Evolutionary conservation across 2,888 invertebrate genomes (phyloP).

Genomic region (Cinara cedri): DNA sequence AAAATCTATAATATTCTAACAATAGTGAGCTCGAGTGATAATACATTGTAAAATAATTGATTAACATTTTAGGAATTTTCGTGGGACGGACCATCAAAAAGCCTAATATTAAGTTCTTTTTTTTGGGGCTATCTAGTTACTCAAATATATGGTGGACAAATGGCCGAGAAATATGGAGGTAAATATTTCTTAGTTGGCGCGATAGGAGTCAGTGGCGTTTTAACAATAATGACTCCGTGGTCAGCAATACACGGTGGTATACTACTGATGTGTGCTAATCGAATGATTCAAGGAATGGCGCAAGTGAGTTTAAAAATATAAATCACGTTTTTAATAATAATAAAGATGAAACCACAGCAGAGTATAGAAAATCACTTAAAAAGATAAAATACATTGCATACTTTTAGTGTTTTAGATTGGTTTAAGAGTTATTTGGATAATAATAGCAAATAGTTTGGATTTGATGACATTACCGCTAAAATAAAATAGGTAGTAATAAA

Average conservation of each 20-base stretch:
- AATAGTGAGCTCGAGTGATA: too few relatives aligned
- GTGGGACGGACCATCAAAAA: conserved; percentile 69
- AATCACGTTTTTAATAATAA: too few relatives aligned
- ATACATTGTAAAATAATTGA: too few relatives aligned
- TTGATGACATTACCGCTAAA: too few relatives aligned
- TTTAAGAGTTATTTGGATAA: too few relatives aligned
- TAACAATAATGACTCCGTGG: conserved; percentile 57
- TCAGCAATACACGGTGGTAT: conserved; percentile 56
- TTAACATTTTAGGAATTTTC: conserved; percentile 58
- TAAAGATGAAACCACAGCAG: too few relatives aligned
- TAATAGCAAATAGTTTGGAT: too few relatives aligned
- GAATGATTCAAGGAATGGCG: conserved; percentile 58
- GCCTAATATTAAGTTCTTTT: conserved; percentile 71
- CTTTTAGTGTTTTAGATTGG: too few relatives aligned
- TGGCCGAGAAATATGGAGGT: conserved; percentile 65
- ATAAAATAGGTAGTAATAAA: too few relatives aligned
- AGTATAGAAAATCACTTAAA: too few relatives aligned
- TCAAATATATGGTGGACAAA: conserved; percentile 70
- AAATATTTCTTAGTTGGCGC: conserved; percentile 63
- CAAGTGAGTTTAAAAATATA: conserved; percentile 58
- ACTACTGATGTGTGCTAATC: conserved; percentile 33
- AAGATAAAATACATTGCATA: too few relatives aligned
- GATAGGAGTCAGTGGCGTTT: conserved; percentile 51
- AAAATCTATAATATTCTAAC: not conserved
- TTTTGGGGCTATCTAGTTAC: conserved; percentile 80